A percentile compares a stretch with the other conserved stretches of the same genome.
Conservation (phyloP, 2,888 invertebrate species). For the Ectobius pallidus region DNA sequence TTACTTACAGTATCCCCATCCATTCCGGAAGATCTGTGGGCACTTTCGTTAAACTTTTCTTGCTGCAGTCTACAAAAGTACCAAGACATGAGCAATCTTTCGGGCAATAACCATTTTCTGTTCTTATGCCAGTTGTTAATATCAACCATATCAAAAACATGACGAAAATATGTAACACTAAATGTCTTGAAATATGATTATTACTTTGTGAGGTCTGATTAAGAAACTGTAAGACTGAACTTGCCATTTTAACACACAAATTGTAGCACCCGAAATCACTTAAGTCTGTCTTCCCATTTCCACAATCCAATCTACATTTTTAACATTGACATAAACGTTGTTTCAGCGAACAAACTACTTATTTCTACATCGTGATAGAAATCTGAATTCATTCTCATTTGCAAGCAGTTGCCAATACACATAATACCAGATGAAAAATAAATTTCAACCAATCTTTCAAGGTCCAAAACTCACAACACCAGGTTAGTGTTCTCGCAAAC, state of each 20-base stretch:
- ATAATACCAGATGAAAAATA: no score
- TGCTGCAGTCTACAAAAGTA: slow-evolving; percentile 76
- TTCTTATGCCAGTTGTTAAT: slow-evolving; percentile 7
- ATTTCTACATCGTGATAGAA: no score
- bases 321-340: no score
- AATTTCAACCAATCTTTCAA: no score
- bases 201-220: background rate
- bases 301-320: no score
- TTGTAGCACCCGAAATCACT: slow-evolving; percentile 5
- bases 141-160: background rate
- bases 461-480: no score
- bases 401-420: no score
- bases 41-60: slow-evolving; percentile 70
- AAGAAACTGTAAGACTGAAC: background rate
- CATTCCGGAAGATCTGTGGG: slow-evolving; percentile 75
- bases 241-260: slow-evolving; percentile 27
- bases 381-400: no score
- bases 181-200: background rate
- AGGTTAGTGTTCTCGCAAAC: no score
- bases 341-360: no score
- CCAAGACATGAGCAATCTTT: slow-evolving; percentile 74
- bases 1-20: slow-evolving; percentile 77
- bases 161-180: background rate
- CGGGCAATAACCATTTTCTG: slow-evolving; percentile 62
- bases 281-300: no score